These are phyloP conservation scores for Minunthozetes semirufus DNA, from an alignment of 2,888 invertebrate species.

Conservation along the genomic window DNA sequence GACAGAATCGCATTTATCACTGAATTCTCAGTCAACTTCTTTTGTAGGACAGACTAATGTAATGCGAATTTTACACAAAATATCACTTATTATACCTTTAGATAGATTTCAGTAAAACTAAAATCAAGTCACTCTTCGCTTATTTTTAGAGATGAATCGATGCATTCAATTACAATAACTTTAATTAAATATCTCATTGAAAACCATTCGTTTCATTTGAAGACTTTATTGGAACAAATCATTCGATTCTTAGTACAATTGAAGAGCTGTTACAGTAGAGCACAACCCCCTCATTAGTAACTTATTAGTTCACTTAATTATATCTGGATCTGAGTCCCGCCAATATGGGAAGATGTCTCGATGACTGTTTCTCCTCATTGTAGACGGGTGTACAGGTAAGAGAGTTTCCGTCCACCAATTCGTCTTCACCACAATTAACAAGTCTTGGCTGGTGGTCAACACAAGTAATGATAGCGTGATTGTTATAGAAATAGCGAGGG, in stretches of 20 bases:
- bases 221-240: too few species aligned
- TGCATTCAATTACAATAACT: too few species aligned
- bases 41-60: conserved; percentile 18
- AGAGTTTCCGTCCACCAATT: conserved; percentile 34
- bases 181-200: too few species aligned
- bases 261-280: too few species aligned
- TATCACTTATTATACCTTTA: not conserved
- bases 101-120: too few species aligned
- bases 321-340: not conserved
- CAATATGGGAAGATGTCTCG: not conserved
- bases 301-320: too few species aligned
- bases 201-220: too few species aligned
- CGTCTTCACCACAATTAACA: conserved; percentile 66
- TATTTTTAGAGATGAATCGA: too few species aligned
- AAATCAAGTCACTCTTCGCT: too few species aligned
- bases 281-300: too few species aligned
- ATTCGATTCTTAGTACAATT: too few species aligned
- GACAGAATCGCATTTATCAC: not conserved
- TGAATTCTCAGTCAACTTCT: not conserved
- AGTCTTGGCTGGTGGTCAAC: conserved; percentile 81
- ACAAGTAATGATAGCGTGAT: conserved; percentile 83
- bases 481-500: conserved; percentile 80
- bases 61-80: not conserved
- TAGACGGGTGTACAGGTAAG: conserved; percentile 35
- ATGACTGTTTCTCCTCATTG: conserved; percentile 15